Base-by-base conservation (phyloP, 1,140 invertebrate genomes). In the Ptiloglossa arizonensis region DNA sequence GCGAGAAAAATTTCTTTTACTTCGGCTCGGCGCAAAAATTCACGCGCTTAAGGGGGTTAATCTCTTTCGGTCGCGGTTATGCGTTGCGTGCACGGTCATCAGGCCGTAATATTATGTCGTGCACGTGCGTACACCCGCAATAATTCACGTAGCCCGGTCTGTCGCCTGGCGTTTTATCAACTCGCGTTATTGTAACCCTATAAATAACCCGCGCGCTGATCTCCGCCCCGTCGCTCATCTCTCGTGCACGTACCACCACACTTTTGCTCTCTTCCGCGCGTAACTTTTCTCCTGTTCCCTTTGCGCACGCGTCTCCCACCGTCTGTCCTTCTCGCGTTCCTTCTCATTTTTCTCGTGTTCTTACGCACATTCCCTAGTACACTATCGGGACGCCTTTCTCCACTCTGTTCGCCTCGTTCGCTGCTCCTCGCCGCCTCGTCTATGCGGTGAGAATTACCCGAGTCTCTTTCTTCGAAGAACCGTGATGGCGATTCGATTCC, bases 141-240 rank as follows among this genome's bases (percentile, higher is more conserved):
- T 87, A 88, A 89, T 88, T 88, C 72, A 67, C 79, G 71, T 70
- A 64, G 66, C 50, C 62, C 86, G 50, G 82, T 82, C 73, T 82
- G 83, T 79, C 48, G 41, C 54, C 76, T 83, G 82, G 86, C 89
- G 81, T 86, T 89, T 85, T 83, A 88, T 90, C 88, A 88, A 90
- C 85, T 88, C 79, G 80, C 84, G 81, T 89, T 89, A 89, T 90
- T 89, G 86, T 88, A 80, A 80, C 78, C 77, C 87, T 89, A 90
- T 89, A 91, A 91, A 91, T 91, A 90, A 86, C 79, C 69, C n/a
- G 27, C 44, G 48, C 27, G 29, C n/a, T 46, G 8, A 13, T 11
- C 41, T 11, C 41, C 38, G 5, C 9, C 59, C 56, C 32, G 5
- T 22, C 29, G 24, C 29, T 11, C 50, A 32, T 56, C 35, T 44